Conservation (phyloP, 1,140 invertebrate genomes). For the Paracyclopina nana region DNA sequence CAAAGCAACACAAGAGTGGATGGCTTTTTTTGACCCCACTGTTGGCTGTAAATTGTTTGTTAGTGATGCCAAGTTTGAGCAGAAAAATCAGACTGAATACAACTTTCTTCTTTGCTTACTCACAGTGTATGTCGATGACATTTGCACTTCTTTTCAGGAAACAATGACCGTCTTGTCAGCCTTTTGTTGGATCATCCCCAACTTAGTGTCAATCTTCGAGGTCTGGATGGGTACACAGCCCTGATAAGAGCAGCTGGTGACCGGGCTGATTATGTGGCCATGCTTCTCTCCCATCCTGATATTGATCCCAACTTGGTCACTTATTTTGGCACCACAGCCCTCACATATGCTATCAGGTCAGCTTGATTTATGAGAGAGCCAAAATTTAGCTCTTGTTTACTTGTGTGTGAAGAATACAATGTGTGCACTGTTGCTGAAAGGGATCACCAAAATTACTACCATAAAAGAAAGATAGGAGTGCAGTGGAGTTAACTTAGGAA, state of each 20-base stretch:
- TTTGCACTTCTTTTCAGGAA: neutral
- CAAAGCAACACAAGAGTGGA: too few relatives aligned
- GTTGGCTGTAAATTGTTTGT: too few relatives aligned
- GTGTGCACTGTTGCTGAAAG: too few relatives aligned
- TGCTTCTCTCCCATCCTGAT: slow-evolving; percentile 1
- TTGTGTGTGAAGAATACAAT: too few relatives aligned
- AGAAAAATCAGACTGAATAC: too few relatives aligned
- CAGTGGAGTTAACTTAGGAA: too few relatives aligned
- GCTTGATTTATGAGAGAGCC: too few relatives aligned
- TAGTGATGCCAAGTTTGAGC: too few relatives aligned
- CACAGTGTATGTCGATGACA: neutral
- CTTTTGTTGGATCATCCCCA: slow-evolving; percentile 7
- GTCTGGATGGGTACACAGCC: slow-evolving; percentile 16
- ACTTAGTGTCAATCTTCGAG: slow-evolving; percentile 12
- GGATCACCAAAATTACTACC: too few relatives aligned
- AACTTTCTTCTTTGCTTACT: neutral
- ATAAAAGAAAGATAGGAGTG: too few relatives aligned
- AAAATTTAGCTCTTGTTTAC: too few relatives aligned
- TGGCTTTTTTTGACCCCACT: too few relatives aligned
- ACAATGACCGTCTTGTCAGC: slow-evolving; percentile 1
- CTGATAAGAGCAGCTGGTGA: slow-evolving; percentile 14
- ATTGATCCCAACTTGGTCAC: slow-evolving; percentile 8
- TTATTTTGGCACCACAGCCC: slow-evolving; percentile 12
- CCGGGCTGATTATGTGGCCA: slow-evolving; percentile 6
- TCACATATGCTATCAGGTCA: slow-evolving; percentile 15